Base-by-base conservation (phyloP, 2,113 vertebrate species). In the Sialia sialis region DNA sequence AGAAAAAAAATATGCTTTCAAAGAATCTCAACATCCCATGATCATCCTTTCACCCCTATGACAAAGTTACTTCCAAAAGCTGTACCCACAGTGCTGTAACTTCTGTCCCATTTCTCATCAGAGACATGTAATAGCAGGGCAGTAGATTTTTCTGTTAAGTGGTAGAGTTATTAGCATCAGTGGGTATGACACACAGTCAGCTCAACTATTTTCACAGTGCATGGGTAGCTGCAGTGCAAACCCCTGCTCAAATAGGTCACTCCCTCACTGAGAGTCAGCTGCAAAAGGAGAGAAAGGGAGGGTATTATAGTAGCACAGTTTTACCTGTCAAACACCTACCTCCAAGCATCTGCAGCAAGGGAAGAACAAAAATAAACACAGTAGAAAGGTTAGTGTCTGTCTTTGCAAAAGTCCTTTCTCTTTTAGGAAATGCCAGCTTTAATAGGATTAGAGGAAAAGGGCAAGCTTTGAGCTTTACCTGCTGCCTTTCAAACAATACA, bases 281-380 rank as follows among this genome's bases (percentile, higher is more conserved):
- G 41, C 38, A 79, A 54, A 68, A 91, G 34, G 51, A 85, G 11
- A 79, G 19, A 79, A 70, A 55, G 21, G 32, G 11, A 59, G 19
- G 23, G 27, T 29, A 43, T 73, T 55, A 60, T 3, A 34, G 41
- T 52, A 43, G 43, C 4, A 22, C 22, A 36, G 77, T 59, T 84
- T 76, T 78, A 87, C 43, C 41, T 77, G 70, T 36, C 75, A 73
- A 76, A 89, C 67, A 97, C 97, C 78, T 96, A 97, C 97, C 97
- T 97, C 93, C 59, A 58, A 86, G 84, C 96, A 88, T 94, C 95
- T 95, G 90, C 76, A 79, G 95, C 96, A 82, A 92, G 62, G 36
- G 94, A 68, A 82, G 70, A 86, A 76, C 81, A 73, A 85, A 79
- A 84, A 89, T 22, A 79, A 74, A 78, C 26, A 93, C 25, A 69